These are phyloP conservation scores for Psittacula derbiana DNA, from an alignment of 2,797 vertebrate genomes.

Conservation along the genomic window DNA sequence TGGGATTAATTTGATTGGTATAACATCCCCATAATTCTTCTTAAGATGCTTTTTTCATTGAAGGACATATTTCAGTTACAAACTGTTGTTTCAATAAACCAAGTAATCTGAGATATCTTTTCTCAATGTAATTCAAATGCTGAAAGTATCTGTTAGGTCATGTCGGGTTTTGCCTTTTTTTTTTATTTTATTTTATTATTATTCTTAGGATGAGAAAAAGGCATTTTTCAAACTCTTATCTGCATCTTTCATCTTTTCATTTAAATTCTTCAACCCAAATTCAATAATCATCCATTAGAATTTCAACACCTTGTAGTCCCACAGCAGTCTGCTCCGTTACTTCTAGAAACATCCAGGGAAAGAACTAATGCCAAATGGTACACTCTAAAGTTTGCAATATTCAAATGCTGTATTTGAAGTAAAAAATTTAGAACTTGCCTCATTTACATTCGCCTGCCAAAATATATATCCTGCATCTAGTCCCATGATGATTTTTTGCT, in stretches of 20 bases:
- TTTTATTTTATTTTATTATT: not conserved
- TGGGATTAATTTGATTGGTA: not conserved
- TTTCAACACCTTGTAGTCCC: not conserved
- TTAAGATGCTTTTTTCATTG: not conserved
- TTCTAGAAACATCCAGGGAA: constrained; percentile 7
- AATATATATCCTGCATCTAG: not conserved
- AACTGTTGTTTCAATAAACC: not conserved
- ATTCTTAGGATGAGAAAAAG: not conserved
- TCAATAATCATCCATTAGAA: not conserved
- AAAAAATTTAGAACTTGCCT: not conserved
- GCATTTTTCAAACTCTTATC: not conserved
- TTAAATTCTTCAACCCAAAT: not conserved
- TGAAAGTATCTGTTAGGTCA: not conserved
- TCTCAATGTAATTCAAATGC: not conserved
- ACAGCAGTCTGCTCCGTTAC: not conserved
- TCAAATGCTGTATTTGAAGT: not conserved
- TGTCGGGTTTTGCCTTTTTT: not conserved
- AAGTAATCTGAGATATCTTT: not conserved
- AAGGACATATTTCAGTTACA: not conserved
- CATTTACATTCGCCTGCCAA: constrained; percentile 16
- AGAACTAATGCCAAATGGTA: not conserved
- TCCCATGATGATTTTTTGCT: not conserved
- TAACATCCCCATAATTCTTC: not conserved
- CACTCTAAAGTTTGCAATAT: not conserved
- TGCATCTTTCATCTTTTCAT: not conserved